phyloP scores from a whole-genome alignment of 2,888 invertebrate genomes.

The Napeogenes inachia region DNA sequence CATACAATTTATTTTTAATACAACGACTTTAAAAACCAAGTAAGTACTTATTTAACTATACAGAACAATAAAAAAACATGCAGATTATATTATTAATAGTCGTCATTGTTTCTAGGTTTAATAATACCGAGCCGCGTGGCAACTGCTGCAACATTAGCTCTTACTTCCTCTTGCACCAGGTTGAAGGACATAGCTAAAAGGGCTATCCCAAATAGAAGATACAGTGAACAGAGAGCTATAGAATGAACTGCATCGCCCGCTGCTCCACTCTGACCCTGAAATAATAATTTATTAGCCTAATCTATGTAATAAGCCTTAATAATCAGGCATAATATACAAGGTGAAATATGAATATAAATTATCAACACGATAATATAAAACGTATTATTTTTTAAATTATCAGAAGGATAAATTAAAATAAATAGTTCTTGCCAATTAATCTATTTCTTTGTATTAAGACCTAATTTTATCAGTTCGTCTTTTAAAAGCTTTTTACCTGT shows the following conservation, averaged over 20 bases:
- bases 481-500: conserved; percentile 64
- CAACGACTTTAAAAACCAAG: too few relatives aligned
- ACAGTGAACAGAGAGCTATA: conserved; percentile 92
- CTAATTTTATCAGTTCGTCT: too few relatives aligned
- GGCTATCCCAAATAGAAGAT: conserved; percentile 95
- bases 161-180: conserved; percentile 95
- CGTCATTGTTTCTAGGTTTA: conserved; percentile 74
- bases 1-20: too few relatives aligned
- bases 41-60: too few relatives aligned
- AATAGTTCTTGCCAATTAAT: too few relatives aligned
- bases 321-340: background rate
- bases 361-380: too few relatives aligned
- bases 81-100: conserved; percentile 26
- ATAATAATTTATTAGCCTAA: background rate
- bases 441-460: too few relatives aligned
- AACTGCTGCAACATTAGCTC: conserved; percentile 90
- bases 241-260: conserved; percentile 66
- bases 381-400: too few relatives aligned
- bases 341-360: too few relatives aligned
- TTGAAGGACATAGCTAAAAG: conserved; percentile 97
- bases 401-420: too few relatives aligned
- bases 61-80: background rate
- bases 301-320: background rate
- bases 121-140: conserved; percentile 92
- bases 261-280: conserved; percentile 42